phyloP scores from a whole-genome alignment of 37 sponge, comb jelly and placozoan genomes.

The Cladorhizidae sp. region DNA sequence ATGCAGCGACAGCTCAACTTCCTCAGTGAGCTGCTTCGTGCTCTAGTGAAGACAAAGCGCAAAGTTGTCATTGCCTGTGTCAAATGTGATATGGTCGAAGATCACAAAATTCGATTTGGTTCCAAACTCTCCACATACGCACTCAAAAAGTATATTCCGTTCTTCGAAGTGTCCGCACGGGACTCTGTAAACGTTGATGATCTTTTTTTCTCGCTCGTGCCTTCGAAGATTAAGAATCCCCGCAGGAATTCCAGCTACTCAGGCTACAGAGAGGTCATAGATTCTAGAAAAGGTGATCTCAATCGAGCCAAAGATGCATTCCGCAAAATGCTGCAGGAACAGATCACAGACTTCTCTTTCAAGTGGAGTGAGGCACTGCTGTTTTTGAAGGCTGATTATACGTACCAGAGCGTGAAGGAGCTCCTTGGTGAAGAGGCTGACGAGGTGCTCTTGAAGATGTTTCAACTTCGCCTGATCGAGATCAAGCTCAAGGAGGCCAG shows the following conservation, averaged over 20 bases:
- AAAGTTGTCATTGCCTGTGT: conserved; percentile 66
- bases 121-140: conserved; percentile 23
- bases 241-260: background rate
- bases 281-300: conserved; percentile 25
- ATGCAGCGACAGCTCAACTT: conserved; percentile 63
- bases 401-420: conserved; percentile 28
- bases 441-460: conserved; percentile 67
- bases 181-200: conserved; percentile 70
- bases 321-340: conserved; percentile 24
- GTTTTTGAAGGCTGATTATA: conserved; percentile 32
- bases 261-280: conserved; percentile 45
- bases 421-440: conserved; percentile 34
- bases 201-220: conserved; percentile 49
- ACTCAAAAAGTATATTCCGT: conserved; percentile 46
- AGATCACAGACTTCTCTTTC: conserved; percentile 28
- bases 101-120: conserved; percentile 26
- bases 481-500: conserved; percentile 60
- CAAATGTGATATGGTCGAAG: conserved; percentile 68
- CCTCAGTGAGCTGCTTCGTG: conserved; percentile 47
- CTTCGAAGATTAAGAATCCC: conserved; percentile 6
- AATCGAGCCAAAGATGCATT: conserved; percentile 51
- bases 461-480: conserved; percentile 72
- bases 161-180: conserved; percentile 71
- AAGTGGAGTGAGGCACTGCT: conserved; percentile 44
- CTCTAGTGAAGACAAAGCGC: conserved; percentile 40